Percentiles rank a stretch among this genome's conserved stretches.
These are phyloP conservation scores for Phyllotis vaccarum DNA, from an alignment of 2,797 vertebrate species.

Conservation along the genomic window DNA sequence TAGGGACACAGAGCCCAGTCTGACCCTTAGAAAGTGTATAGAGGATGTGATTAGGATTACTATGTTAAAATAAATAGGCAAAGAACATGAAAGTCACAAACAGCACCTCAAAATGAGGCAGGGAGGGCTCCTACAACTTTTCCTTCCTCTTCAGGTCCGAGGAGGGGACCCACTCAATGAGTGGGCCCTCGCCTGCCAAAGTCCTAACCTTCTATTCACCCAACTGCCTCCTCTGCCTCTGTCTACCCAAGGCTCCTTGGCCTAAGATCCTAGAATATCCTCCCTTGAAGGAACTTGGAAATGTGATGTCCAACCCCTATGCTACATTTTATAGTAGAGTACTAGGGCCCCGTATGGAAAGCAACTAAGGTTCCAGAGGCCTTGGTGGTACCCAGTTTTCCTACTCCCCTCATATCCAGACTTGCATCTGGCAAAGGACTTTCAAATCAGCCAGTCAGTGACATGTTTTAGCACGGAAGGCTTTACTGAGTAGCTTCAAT, in stretches of 20 bases:
- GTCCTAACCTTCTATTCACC: neutral
- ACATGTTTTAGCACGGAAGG: constrained; percentile 24
- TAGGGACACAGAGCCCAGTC: neutral
- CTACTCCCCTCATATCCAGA: no score
- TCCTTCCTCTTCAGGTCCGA: neutral
- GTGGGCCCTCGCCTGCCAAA: neutral
- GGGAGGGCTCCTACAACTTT: neutral
- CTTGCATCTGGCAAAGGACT: neutral
- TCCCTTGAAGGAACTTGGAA: neutral
- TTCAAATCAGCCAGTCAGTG: neutral
- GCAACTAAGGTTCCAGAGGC: neutral
- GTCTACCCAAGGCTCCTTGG: neutral
- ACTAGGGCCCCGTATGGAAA: neutral
- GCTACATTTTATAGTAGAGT: neutral
- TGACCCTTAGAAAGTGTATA: neutral
- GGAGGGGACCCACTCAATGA: neutral
- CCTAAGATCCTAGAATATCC: neutral
- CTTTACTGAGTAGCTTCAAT: neutral
- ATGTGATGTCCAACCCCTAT: neutral
- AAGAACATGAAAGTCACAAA: neutral
- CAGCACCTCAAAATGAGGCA: neutral
- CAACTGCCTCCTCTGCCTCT: neutral
- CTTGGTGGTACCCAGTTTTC: accelerated
- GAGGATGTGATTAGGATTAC: neutral
- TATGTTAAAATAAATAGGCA: neutral